Conservation (phyloP, 2,113 vertebrate species). For the Thalassoma bifasciatum region DNA sequence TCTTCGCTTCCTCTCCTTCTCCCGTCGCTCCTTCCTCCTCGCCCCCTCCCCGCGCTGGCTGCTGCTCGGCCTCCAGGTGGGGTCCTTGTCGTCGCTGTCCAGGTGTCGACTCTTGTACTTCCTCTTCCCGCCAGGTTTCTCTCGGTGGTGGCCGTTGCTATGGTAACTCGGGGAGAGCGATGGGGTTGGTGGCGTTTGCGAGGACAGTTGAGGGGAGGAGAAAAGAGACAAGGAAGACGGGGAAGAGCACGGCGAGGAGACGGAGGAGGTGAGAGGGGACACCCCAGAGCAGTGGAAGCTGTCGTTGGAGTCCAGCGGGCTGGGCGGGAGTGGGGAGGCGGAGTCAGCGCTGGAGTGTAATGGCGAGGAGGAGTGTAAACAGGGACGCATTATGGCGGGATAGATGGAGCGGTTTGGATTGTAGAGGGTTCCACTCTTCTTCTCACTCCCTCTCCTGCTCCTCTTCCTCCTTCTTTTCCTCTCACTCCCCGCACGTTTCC, state of each 20-base stretch:
- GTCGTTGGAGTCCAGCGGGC: slow-evolving; percentile 30
- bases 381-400: slow-evolving; percentile 54
- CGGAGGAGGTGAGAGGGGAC: slow-evolving; percentile 37
- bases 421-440: slow-evolving; percentile 37
- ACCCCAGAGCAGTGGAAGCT: slow-evolving; percentile 42
- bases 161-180: background rate
- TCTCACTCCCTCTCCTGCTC: slow-evolving; percentile 7
- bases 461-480: slow-evolving; percentile 12
- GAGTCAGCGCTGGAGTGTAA: slow-evolving; percentile 46
- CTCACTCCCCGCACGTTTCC: background rate
- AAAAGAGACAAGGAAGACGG: slow-evolving; percentile 12
- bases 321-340: slow-evolving; percentile 19
- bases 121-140: slow-evolving; percentile 77
- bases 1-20: slow-evolving; percentile 7
- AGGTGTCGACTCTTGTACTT: slow-evolving; percentile 81
- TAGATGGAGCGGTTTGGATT: slow-evolving; percentile 68
- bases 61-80: slow-evolving; percentile 47
- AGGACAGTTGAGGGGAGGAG: slow-evolving; percentile 9
- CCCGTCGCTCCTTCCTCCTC: background rate
- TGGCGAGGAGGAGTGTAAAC: slow-evolving; percentile 27
- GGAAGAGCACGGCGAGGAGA: slow-evolving; percentile 29
- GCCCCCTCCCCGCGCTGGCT: background rate
- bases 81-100: slow-evolving; percentile 55
- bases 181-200: background rate
- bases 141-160: slow-evolving; percentile 3